Conservation (phyloP, 92 coral and sea anemone species). For the Desmophyllum pertusum region DNA sequence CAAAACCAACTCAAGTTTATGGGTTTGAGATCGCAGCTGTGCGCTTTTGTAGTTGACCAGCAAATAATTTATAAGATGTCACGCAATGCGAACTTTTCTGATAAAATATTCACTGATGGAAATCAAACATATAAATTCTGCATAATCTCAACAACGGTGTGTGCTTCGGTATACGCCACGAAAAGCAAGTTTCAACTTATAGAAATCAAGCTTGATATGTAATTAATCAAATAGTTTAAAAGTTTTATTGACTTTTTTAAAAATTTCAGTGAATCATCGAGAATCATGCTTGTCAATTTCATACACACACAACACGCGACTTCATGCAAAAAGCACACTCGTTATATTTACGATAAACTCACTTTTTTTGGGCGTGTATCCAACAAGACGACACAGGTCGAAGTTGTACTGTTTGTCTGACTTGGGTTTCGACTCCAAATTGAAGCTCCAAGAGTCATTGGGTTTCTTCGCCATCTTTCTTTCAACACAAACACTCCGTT, state of each 20-base stretch:
- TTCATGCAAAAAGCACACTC: neutral
- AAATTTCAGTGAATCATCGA: neutral
- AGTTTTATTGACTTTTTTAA: neutral
- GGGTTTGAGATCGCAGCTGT: too few species aligned
- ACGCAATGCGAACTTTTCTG: neutral
- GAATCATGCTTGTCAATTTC: neutral
- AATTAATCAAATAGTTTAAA: neutral
- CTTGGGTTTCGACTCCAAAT: constrained; percentile 19
- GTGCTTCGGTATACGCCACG: neutral
- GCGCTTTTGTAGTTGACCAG: too few species aligned
- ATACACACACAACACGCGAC: neutral
- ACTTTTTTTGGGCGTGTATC: constrained; percentile 18
- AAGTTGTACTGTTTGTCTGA: constrained; percentile 34
- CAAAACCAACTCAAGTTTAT: too few species aligned
- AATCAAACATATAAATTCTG: neutral
- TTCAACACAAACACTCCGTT: neutral
- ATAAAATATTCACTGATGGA: neutral
- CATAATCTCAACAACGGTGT: neutral
- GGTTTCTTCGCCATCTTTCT: neutral
- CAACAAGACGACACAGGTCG: constrained; percentile 66
- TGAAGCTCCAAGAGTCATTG: constrained; percentile 20
- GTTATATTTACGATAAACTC: constrained; percentile 4
- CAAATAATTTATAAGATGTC: too few species aligned
- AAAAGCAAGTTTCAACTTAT: neutral
- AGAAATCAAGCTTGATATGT: neutral